Percentiles rank a stretch among this genome's conserved stretches.
Conservation (phyloP, 2,797 vertebrate species). For the Philypnodon macrostomus region DNA sequence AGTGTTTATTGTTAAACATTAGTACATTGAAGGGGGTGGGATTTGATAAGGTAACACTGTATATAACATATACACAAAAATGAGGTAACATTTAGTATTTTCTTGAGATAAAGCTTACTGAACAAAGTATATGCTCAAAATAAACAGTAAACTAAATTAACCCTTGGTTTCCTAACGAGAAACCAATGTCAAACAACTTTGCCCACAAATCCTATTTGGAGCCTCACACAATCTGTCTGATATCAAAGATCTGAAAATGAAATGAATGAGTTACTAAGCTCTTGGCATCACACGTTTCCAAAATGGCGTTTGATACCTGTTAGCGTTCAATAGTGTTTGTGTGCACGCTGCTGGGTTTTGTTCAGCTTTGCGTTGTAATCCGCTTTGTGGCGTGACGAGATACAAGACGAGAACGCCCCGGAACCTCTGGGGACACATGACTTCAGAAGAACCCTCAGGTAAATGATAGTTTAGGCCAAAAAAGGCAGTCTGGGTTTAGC, state of each 20-base stretch:
- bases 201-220: neutral
- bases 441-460: slow-evolving; percentile 20
- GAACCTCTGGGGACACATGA: slow-evolving; percentile 20
- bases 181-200: neutral
- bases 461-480: slow-evolving; percentile 2
- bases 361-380: slow-evolving; percentile 57
- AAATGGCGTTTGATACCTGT: slow-evolving; percentile 34
- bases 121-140: too few species aligned
- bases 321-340: slow-evolving; percentile 15
- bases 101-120: too few species aligned
- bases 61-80: too few species aligned
- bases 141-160: too few species aligned
- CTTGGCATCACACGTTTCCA: slow-evolving; percentile 19
- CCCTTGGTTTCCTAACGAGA: neutral
- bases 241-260: slow-evolving; percentile 3
- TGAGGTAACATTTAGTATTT: too few species aligned
- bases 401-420: slow-evolving; percentile 17
- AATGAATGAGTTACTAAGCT: slow-evolving; percentile 8
- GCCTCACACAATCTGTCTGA: neutral
- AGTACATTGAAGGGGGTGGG: too few species aligned
- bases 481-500: too few species aligned
- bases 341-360: slow-evolving; percentile 39
- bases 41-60: too few species aligned
- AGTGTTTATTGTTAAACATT: too few species aligned
- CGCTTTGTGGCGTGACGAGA: slow-evolving; percentile 44